Conservation (phyloP, 2,113 vertebrate genomes). For the Hydrochoerus hydrochaeris region DNA sequence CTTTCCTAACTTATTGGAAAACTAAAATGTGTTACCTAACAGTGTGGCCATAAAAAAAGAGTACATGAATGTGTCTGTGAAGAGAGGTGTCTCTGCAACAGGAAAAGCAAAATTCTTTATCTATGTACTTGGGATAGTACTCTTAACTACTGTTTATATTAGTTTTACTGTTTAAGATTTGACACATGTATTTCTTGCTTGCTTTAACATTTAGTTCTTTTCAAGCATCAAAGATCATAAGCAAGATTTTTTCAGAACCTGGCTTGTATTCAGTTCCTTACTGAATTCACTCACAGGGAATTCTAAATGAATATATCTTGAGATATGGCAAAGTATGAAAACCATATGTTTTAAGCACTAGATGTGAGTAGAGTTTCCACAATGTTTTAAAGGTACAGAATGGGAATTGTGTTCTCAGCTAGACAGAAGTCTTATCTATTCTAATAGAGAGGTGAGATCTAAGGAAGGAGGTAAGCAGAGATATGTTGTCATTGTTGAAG, state of each 20-base stretch:
- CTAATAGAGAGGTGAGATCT: background rate
- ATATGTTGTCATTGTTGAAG: background rate
- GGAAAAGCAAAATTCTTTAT: background rate
- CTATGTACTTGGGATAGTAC: background rate
- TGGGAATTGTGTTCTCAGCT: slow-evolving; percentile 10
- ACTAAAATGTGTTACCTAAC: background rate
- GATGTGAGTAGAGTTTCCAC: background rate
- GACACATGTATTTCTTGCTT: background rate
- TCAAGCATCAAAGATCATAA: slow-evolving; percentile 18
- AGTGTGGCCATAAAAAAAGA: background rate
- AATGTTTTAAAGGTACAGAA: background rate
- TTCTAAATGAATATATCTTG: slow-evolving; percentile 65
- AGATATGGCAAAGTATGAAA: background rate
- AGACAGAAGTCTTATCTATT: slow-evolving; percentile 18
- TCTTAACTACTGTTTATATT: background rate
- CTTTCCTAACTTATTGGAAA: background rate
- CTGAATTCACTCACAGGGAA: slow-evolving; percentile 7
- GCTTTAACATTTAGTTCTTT: background rate
- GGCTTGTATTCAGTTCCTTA: slow-evolving; percentile 11
- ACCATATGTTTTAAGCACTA: slow-evolving; percentile 18
- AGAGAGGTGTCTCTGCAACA: background rate
- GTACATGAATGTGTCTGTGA: background rate
- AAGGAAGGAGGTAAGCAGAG: background rate
- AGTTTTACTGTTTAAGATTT: background rate
- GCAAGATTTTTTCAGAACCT: background rate